Evolutionary conservation across 2,888 invertebrate species (phyloP).

Genomic region (Thumatha senex): DNA sequence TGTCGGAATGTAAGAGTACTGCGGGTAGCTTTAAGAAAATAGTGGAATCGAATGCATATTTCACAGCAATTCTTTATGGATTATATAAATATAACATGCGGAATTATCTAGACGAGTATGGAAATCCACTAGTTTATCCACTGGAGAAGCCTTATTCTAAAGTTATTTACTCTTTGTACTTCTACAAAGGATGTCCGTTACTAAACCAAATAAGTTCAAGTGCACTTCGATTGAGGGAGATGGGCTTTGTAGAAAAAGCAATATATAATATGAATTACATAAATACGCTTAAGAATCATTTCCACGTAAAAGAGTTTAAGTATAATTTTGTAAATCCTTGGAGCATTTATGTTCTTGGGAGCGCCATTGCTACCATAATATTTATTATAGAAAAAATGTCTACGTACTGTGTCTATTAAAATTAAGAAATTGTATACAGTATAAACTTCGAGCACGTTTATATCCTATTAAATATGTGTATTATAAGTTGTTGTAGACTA

Average conservation of each 20-base stretch:
- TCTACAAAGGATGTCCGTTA: conserved; percentile 62
- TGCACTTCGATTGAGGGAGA: conserved; percentile 48
- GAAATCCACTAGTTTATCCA: conserved; percentile 8
- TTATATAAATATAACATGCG: conserved; percentile 8
- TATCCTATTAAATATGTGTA: too few species aligned
- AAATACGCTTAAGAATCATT: conserved; percentile 22
- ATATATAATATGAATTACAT: conserved; percentile 27
- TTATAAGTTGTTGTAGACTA: too few species aligned
- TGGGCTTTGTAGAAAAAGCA: conserved; percentile 40
- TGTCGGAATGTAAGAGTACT: background rate
- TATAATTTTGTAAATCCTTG: conserved; percentile 43
- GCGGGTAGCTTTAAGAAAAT: conserved; percentile 9
- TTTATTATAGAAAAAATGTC: conserved; percentile 39
- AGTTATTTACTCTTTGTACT: conserved; percentile 51
- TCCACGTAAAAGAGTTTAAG: conserved; percentile 12
- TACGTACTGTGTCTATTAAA: background rate
- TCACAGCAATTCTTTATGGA: background rate
- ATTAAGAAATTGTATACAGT: too few species aligned
- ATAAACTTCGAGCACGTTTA: too few species aligned
- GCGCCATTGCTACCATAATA: conserved; percentile 27
- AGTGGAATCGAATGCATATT: conserved; percentile 5
- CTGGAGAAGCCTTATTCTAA: conserved; percentile 44
- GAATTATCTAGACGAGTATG: conserved; percentile 11
- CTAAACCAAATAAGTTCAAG: conserved; percentile 30
- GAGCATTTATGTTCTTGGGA: conserved; percentile 42